Evolutionary conservation across 2,113 vertebrate genomes (phyloP).

Genomic region (Anguilla japonica): DNA sequence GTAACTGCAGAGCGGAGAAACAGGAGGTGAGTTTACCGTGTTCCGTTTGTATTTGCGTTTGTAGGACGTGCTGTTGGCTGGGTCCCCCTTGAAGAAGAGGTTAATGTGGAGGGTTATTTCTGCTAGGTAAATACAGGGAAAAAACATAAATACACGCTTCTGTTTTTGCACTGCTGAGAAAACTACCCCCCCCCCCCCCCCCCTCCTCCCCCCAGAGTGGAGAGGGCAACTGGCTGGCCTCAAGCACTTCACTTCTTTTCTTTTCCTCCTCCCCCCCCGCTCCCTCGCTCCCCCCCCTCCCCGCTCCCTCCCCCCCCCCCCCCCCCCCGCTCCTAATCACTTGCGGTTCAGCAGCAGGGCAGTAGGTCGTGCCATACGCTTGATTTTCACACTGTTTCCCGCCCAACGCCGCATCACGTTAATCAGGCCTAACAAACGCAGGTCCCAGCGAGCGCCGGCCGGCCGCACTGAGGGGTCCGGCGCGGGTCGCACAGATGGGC

Average conservation of each 20-base stretch:
- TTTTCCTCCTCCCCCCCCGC: background rate
- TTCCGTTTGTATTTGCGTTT: too few relatives aligned
- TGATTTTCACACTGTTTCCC: constrained; percentile 72
- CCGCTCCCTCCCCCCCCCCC: background rate
- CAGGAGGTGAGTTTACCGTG: too few relatives aligned
- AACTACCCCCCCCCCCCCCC: background rate
- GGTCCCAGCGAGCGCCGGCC: constrained; percentile 61
- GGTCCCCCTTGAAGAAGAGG: too few relatives aligned
- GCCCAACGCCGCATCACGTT: constrained; percentile 68
- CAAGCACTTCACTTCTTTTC: background rate
- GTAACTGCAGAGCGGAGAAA: too few relatives aligned
- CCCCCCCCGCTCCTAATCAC: constrained; percentile 37
- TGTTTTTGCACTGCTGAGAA: background rate
- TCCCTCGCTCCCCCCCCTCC: constrained; percentile 16
- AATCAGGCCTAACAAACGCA: constrained; percentile 75
- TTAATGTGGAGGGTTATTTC: too few relatives aligned
- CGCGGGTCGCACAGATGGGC: constrained; percentile 66
- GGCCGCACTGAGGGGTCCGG: constrained; percentile 55
- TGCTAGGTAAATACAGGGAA: too few relatives aligned
- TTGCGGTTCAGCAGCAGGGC: constrained; percentile 65
- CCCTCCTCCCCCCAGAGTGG: constrained; percentile 42
- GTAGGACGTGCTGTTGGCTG: too few relatives aligned
- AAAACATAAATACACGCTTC: too few relatives aligned
- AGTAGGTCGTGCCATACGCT: constrained; percentile 64
- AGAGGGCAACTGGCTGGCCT: constrained; percentile 24